phyloP scores from a whole-genome alignment of 2,888 invertebrate genomes.

The Gryllus longicercus region DNA sequence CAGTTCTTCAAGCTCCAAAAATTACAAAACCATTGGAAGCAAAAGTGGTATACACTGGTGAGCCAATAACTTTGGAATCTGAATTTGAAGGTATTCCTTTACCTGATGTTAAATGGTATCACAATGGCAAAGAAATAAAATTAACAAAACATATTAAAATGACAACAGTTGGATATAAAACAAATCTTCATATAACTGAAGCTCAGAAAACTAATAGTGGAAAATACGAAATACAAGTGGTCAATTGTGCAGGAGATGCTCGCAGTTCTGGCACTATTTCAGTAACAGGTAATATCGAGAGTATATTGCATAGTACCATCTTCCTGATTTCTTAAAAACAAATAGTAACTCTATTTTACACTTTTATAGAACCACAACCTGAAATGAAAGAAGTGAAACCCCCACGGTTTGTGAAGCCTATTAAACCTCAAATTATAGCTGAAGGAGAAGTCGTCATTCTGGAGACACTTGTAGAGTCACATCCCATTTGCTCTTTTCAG shows the following conservation, averaged over 20 bases:
- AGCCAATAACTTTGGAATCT: conserved; percentile 65
- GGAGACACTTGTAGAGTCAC: conserved; percentile 72
- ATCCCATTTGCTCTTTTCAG: conserved; percentile 77
- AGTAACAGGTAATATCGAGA: conserved; percentile 55
- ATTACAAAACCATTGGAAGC: conserved; percentile 77
- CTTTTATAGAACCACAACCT: conserved; percentile 39
- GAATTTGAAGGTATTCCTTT: conserved; percentile 68
- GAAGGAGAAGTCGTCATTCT: conserved; percentile 74
- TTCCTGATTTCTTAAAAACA: neutral
- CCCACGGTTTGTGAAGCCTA: conserved; percentile 68
- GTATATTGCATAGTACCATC: neutral
- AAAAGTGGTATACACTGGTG: conserved; percentile 64
- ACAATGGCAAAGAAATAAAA: conserved; percentile 74
- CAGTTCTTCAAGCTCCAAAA: conserved; percentile 62
- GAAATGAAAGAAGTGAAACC: conserved; percentile 58
- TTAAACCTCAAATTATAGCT: conserved; percentile 65
- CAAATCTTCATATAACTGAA: conserved; percentile 63
- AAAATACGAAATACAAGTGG: conserved; percentile 82
- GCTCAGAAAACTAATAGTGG: conserved; percentile 74
- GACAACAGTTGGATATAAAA: conserved; percentile 58
- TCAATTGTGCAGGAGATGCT: conserved; percentile 72
- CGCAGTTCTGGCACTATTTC: conserved; percentile 80
- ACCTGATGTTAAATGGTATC: conserved; percentile 78
- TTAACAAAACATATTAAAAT: conserved; percentile 61
- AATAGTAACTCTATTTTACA: neutral